Evolutionary conservation across 92 coral and sea anemone species (phyloP).

Genomic region (Porites evermanni): DNA sequence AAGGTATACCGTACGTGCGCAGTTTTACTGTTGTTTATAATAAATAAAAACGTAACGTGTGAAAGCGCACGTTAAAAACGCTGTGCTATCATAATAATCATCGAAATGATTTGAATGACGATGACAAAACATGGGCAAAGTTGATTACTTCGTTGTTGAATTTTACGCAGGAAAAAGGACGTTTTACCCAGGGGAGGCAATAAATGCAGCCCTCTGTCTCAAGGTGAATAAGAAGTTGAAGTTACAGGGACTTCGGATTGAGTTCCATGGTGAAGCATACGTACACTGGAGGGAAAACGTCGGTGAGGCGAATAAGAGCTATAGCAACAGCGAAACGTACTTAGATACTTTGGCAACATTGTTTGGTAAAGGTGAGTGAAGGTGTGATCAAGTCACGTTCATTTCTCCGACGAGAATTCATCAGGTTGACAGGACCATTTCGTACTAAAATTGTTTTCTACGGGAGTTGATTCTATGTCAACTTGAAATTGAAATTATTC

Average conservation of each 20-base stretch:
- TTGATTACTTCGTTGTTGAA: conserved; percentile 78
- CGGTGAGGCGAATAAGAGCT: conserved; percentile 62
- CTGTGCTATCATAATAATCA: too few species aligned
- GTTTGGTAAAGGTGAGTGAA: conserved; percentile 85
- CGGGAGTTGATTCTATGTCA: too few species aligned
- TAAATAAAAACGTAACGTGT: too few species aligned
- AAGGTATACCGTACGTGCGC: too few species aligned
- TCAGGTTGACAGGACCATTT: too few species aligned
- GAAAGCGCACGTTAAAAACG: too few species aligned
- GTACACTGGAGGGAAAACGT: conserved; percentile 74
- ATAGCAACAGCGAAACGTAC: conserved; percentile 64
- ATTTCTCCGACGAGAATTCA: too few species aligned
- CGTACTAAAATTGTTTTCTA: too few species aligned
- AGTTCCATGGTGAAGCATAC: conserved; percentile 88
- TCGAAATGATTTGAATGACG: too few species aligned
- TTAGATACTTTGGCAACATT: conserved; percentile 82
- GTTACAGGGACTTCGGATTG: conserved; percentile 79
- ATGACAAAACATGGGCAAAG: conserved; percentile 74
- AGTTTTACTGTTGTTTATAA: too few species aligned
- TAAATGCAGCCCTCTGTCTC: conserved; percentile 75
- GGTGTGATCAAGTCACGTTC: too few species aligned
- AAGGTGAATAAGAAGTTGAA: conserved; percentile 86
- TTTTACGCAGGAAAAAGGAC: conserved; percentile 80
- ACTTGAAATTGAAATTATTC: too few species aligned
- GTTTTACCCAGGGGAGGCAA: conserved; percentile 84